Conservation (phyloP, 2,113 vertebrate species). For the Sinosuthora webbiana region DNA sequence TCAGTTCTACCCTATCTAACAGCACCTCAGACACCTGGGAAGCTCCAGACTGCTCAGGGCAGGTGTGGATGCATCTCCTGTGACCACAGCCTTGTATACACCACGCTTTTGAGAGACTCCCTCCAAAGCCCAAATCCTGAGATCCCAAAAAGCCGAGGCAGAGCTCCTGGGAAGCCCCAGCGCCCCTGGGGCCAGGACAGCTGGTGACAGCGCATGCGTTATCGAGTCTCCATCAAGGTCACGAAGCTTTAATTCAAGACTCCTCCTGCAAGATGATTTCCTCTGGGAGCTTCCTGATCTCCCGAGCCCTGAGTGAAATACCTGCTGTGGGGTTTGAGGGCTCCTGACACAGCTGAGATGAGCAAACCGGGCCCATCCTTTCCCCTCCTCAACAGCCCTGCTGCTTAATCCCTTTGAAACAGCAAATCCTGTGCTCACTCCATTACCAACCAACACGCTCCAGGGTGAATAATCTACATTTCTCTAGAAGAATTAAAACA, state of each 20-base stretch:
- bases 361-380: neutral
- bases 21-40: neutral
- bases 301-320: neutral
- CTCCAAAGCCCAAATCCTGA: neutral
- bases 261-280: neutral
- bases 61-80: neutral
- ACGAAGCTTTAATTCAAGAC: neutral
- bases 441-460: neutral
- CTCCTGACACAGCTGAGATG: neutral
- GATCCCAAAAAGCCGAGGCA: neutral
- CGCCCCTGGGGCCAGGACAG: neutral
- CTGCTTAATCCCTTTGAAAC: neutral
- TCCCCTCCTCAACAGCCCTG: neutral
- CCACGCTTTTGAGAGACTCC: neutral
- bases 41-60: neutral
- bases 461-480: neutral
- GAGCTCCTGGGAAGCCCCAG: neutral
- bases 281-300: neutral
- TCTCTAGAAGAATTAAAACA: neutral
- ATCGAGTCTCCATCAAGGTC: neutral
- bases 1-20: neutral
- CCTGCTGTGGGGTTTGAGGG: neutral
- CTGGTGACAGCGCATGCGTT: rapidly evolving
- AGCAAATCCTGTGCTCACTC: neutral
- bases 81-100: neutral